Percentiles rank a stretch among this genome's conserved stretches.
These are phyloP conservation scores for Serrognathus titanus DNA, from an alignment of 2,888 invertebrate species.

Conservation along the genomic window DNA sequence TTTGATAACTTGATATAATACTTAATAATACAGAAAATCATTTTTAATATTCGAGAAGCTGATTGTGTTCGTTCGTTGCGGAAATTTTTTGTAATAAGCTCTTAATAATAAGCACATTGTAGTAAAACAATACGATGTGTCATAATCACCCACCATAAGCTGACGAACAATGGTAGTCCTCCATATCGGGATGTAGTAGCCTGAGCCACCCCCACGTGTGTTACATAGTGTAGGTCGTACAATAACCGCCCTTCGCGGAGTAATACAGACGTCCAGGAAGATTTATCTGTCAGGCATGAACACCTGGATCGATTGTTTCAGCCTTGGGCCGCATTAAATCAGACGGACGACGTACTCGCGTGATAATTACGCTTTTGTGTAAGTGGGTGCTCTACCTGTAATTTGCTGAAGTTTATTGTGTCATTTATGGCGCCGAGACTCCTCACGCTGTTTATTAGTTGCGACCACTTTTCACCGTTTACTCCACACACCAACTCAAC, in stretches of 20 bases:
- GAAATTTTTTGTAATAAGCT: too few species aligned
- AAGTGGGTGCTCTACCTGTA: conserved; percentile 9
- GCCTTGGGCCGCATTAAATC: conserved; percentile 9
- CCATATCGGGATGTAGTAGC: conserved; percentile 28
- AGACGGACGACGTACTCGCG: conserved; percentile 6
- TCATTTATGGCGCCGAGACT: conserved; percentile 11
- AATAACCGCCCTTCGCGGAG: conserved; percentile 25
- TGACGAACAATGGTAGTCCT: conserved; percentile 26
- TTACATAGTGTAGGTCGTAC: conserved; percentile 24
- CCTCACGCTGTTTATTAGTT: conserved; percentile 8
- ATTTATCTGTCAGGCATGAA: conserved; percentile 22
- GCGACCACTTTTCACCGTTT: neutral
- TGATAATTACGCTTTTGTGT: conserved; percentile 17
- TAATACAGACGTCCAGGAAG: conserved; percentile 24
- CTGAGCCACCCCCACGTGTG: conserved; percentile 24
- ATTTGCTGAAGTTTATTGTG: conserved; percentile 10
- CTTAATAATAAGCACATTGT: neutral
- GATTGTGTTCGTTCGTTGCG: too few species aligned
- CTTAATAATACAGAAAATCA: too few species aligned
- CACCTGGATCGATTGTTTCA: conserved; percentile 13
- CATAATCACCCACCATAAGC: conserved; percentile 25
- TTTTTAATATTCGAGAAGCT: too few species aligned
- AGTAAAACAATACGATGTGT: conserved; percentile 26
- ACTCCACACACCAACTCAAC: neutral
- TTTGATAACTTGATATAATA: too few species aligned